phyloP scores from a whole-genome alignment of 2,888 invertebrate species.

The Loripinus fragilis region DNA sequence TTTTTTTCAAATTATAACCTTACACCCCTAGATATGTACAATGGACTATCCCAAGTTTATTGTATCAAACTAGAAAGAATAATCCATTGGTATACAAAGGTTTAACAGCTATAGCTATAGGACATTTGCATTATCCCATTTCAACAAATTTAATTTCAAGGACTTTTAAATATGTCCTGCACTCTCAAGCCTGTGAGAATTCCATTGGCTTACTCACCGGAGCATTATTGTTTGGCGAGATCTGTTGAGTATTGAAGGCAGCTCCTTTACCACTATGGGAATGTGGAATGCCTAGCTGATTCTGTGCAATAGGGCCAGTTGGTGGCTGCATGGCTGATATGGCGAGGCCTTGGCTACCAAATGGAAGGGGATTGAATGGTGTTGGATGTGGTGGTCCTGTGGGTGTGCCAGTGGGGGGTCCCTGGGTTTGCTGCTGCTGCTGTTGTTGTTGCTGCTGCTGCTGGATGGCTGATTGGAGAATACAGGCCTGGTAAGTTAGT shows the following conservation, averaged over 20 bases:
- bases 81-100: too few relatives aligned
- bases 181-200: too few relatives aligned
- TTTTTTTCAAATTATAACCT: too few relatives aligned
- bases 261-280: slow-evolving; percentile 50
- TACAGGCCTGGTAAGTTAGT: slow-evolving; percentile 63
- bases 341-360: slow-evolving; percentile 74
- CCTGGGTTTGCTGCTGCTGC: slow-evolving; percentile 78
- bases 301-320: slow-evolving; percentile 41
- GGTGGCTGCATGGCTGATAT: slow-evolving; percentile 52
- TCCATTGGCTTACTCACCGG: slow-evolving; percentile 68
- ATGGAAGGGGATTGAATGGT: slow-evolving; percentile 72
- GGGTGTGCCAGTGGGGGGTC: slow-evolving; percentile 51
- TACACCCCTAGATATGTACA: too few relatives aligned
- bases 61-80: too few relatives aligned
- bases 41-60: too few relatives aligned
- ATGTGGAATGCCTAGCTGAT: slow-evolving; percentile 63
- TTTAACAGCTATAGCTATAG: too few relatives aligned
- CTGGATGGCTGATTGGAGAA: slow-evolving; percentile 74
- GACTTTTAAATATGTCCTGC: too few relatives aligned
- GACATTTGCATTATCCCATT: too few relatives aligned
- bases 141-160: too few relatives aligned
- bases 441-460: slow-evolving; percentile 79
- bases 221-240: slow-evolving; percentile 66
- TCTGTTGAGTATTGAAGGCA: slow-evolving; percentile 65
- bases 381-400: slow-evolving; percentile 54